Base-by-base conservation (phyloP, 2,797 vertebrate genomes). In the Orientallactaga sibirica region DNA sequence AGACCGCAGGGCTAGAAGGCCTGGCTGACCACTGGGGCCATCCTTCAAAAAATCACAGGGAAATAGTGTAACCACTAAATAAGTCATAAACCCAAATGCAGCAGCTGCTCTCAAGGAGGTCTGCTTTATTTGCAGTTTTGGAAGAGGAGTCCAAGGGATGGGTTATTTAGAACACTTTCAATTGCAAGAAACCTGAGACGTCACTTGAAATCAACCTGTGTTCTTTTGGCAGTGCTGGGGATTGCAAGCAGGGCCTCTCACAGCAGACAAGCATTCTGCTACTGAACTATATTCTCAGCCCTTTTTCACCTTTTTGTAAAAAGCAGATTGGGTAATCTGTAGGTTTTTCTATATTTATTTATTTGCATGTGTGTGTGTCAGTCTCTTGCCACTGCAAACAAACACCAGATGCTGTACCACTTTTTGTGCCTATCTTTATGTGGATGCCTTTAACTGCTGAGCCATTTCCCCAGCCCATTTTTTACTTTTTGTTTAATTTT, bases 21-120 rank as follows among this genome's bases (percentile, higher is more conserved):
- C 83, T 83, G 78, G 58, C 88, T 95, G 55, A 64, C 90, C 58
- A 7, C 82, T 77, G 76, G 87, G 94, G 73, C 82, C 82, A 75
- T 87, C 67, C 11, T 16, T 22, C 71, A 73, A 62, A 41, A 76
- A 92, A 93, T 80, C 87, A 95, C 75, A 90, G 89, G 88, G 68
- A 88, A 92, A 74, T 82, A 90, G 12, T 73, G 15, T 43, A 94
- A 94, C 93, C 76, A 2, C 88, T 80, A 70, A 79, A 73, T 92
- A 96, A 93, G 89, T 76, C 74, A 74, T 67, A 55, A 90, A 81
- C 68, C 64, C 43, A 52, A 94, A 81, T 8, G 37, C 14, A 79
- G 55, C 52, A 83, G 82, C 81, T 80, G 41, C 73, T 91, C 16
- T 74, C 5, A 81, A 91, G 43, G 55, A 90, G 78, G 66, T 71